Percentiles rank a stretch among this genome's conserved stretches.
phyloP scores from a whole-genome alignment of 2,113 vertebrate species.

The Psammodynastes pulverulentus region DNA sequence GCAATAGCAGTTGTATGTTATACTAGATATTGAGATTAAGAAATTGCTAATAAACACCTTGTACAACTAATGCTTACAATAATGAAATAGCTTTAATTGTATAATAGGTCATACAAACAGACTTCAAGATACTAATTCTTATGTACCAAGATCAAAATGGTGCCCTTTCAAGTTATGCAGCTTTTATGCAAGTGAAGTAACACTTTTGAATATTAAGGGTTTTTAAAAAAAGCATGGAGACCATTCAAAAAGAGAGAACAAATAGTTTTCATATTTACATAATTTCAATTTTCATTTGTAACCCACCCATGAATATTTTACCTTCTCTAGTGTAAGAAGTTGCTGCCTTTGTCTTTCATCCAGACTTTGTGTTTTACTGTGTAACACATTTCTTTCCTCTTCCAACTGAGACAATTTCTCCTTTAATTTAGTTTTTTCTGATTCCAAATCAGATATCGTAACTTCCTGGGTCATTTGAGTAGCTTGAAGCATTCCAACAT shows the following conservation, averaged over 20 bases:
- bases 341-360: slow-evolving; percentile 91
- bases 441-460: slow-evolving; percentile 94
- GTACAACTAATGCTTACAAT: neutral
- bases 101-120: neutral
- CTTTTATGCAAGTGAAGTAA: neutral
- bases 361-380: slow-evolving; percentile 85
- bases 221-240: neutral
- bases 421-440: slow-evolving; percentile 89
- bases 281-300: neutral
- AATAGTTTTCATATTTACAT: neutral
- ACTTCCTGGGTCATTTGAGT: slow-evolving; percentile 97
- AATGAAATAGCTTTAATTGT: neutral
- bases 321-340: slow-evolving; percentile 89
- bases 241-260: neutral
- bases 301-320: slow-evolving; percentile 46
- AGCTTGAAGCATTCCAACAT: slow-evolving; percentile 97
- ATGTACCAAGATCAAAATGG: neutral
- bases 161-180: neutral
- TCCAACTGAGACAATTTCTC: slow-evolving; percentile 90
- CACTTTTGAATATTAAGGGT: neutral
- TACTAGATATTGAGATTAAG: neutral
- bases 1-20: neutral
- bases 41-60: neutral
- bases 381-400: slow-evolving; percentile 86
- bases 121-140: neutral